Evolutionary conservation across 2,888 invertebrate genomes (phyloP), one percentile per base, ranked within the genome.

Genomic region (Pandemis corylana): DNA sequence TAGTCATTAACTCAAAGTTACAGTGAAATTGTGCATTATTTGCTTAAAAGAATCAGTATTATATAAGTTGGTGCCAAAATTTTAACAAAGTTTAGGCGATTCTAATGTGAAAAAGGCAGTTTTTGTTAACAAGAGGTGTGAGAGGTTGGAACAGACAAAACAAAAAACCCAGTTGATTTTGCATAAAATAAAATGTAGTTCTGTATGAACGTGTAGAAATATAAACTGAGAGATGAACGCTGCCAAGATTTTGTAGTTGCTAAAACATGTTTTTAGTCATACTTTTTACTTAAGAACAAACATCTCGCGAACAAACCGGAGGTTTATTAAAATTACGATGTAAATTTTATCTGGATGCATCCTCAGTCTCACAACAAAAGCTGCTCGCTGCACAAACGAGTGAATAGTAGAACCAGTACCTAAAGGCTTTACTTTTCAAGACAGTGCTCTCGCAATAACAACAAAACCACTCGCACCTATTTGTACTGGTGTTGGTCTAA

Each of bases 311-410:
- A 15, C 53, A 53, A 15, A 15, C 53, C 12, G 44, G 7, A 12
- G 15, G 5, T 20, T 36, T 65, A 12, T 49, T 49, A 49, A 68
- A 68, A 68, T 62, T 53, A 64, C 44, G 44, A 10, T 36, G 42
- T 63, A 68, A 68, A 68, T 68, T 46, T 13, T n/a, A 41, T 64
- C 41, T 69, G 9, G 44, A 69, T 65, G 64, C 41, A 28, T 61
- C 28, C 28, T 59, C 28, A 12, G 9, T 74, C 64, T 65, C 56
- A 41, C 64, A 64, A 59, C 46, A 64, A 74, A 69, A 53, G 69
- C 51, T 61, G 51, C n/a, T 59, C 10, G 36, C 59, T 44, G 61
- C 69, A 69, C 69, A 74, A 74, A 69, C 65, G 65, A 66, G 49
- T 6, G 65, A 42, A 49, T 41, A 68, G 56, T 15, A 64, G 41